These are phyloP conservation scores for Corythornis cristatus DNA, from an alignment of 2,113 vertebrate species.

Conservation along the genomic window DNA sequence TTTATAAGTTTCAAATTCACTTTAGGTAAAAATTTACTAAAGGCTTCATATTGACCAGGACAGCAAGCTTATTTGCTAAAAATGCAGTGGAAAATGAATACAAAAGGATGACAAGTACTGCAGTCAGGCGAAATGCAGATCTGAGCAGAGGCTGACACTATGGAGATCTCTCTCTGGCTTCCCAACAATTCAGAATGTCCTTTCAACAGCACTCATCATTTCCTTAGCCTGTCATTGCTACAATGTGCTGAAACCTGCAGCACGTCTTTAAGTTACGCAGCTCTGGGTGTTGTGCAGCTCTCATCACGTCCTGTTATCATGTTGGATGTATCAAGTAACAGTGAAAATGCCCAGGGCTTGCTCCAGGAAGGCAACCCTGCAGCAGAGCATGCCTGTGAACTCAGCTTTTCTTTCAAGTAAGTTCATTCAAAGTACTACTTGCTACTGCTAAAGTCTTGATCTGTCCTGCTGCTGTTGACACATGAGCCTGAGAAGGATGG, in stretches of 20 bases:
- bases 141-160: background rate
- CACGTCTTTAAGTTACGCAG: background rate
- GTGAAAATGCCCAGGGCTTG: background rate
- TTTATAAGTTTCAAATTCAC: conserved; percentile 3
- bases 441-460: background rate
- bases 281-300: background rate
- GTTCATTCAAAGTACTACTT: background rate
- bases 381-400: background rate
- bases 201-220: background rate
- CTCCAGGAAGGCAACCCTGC: background rate
- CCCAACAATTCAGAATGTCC: background rate
- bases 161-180: background rate
- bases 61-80: conserved; percentile 14
- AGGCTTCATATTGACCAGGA: background rate
- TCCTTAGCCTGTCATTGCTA: background rate
- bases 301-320: background rate
- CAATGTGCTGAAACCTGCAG: background rate
- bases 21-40: conserved; percentile 6
- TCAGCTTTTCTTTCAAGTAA: background rate
- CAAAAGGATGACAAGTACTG: background rate
- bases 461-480: background rate
- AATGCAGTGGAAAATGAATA: background rate
- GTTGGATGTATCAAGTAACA: background rate
- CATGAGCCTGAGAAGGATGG: background rate
- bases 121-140: background rate